These are phyloP conservation scores for Syrmaticus mikado DNA, from an alignment of 2,113 vertebrate genomes.

Conservation along the genomic window DNA sequence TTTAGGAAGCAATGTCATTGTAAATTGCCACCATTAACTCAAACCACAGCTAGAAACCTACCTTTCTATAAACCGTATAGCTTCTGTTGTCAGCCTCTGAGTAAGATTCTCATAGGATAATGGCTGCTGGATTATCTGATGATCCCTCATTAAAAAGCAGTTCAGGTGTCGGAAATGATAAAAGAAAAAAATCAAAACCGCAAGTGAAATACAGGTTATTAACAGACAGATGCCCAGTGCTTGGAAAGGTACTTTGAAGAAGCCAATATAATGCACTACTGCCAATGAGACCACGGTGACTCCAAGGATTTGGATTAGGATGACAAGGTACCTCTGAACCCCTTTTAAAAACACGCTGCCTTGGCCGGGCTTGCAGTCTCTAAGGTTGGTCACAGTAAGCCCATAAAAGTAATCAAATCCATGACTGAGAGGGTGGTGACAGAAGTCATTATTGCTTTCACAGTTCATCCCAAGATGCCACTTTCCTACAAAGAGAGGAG, in stretches of 20 bases:
- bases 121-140: conserved; percentile 84
- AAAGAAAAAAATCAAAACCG: conserved; percentile 61
- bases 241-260: conserved; percentile 36
- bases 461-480: conserved; percentile 93
- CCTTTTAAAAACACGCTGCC: conserved; percentile 78
- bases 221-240: conserved; percentile 25
- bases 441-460: conserved; percentile 83
- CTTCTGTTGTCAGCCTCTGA: conserved; percentile 83
- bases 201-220: not conserved
- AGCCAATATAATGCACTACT: conserved; percentile 35
- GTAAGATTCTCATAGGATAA: conserved; percentile 83
- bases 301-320: conserved; percentile 38
- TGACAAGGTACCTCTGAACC: not conserved
- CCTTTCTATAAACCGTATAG: conserved; percentile 81
- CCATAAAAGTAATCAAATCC: conserved; percentile 91
- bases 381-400: conserved; percentile 82
- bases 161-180: conserved; percentile 80
- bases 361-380: conserved; percentile 85
- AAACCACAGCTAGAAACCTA: conserved; percentile 46
- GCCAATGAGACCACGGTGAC: conserved; percentile 46
- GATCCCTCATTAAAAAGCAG: conserved; percentile 87
- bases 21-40: not conserved
- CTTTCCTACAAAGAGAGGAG: conserved; percentile 80
- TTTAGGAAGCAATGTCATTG: rapidly evolving
- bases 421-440: conserved; percentile 87